These are phyloP conservation scores for Camptogramma bilineatum DNA, from an alignment of 2,888 invertebrate genomes.

Conservation along the genomic window DNA sequence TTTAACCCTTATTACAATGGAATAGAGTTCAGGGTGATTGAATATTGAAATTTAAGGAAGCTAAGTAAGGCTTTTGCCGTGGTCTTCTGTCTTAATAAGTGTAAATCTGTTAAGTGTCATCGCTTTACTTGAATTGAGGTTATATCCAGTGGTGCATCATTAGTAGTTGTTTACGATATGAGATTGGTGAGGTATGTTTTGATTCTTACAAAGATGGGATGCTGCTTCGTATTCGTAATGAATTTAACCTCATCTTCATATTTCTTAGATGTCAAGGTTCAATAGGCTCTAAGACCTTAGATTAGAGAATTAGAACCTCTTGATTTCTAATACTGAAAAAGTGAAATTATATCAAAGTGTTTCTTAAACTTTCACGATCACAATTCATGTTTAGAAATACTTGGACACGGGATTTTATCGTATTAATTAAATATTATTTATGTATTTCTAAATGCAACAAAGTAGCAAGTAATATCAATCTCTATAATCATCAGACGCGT, in stretches of 20 bases:
- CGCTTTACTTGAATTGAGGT: constrained; percentile 54
- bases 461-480: too few relatives aligned
- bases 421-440: too few relatives aligned
- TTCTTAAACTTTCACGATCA: too few relatives aligned
- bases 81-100: constrained; percentile 66
- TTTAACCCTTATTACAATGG: constrained; percentile 51
- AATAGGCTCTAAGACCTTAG: background rate
- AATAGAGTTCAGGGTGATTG: constrained; percentile 51
- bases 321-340: background rate
- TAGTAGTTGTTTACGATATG: constrained; percentile 46
- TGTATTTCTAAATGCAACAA: too few relatives aligned
- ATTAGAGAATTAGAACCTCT: background rate
- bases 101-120: constrained; percentile 66
- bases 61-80: constrained; percentile 50
- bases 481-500: too few relatives aligned
- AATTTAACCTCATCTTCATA: constrained; percentile 13
- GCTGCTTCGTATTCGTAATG: constrained; percentile 24
- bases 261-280: constrained; percentile 21
- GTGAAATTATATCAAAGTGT: too few relatives aligned
- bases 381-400: too few relatives aligned
- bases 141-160: constrained; percentile 52
- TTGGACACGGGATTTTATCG: too few relatives aligned
- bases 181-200: constrained; percentile 43
- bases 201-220: constrained; percentile 37
- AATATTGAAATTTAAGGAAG: constrained; percentile 44